Percentiles rank a stretch among this genome's conserved stretches.
Evolutionary conservation across 1,140 invertebrate genomes (phyloP).

Genomic region (Apolygus lucorum): DNA sequence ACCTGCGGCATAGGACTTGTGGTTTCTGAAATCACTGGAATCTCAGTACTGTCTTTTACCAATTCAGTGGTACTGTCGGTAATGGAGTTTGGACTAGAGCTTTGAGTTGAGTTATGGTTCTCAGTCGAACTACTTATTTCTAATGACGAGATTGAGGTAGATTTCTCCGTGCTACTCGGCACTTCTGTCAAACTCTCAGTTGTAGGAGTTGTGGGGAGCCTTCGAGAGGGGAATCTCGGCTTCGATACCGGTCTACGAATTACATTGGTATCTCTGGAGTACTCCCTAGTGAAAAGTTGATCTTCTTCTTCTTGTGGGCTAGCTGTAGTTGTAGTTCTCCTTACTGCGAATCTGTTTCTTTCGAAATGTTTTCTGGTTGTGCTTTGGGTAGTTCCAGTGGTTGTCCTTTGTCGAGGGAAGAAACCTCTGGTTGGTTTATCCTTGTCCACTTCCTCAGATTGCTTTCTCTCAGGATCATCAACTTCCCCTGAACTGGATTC

Average conservation of each 20-base stretch:
- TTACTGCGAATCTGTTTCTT: neutral
- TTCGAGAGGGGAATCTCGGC: conserved; percentile 12
- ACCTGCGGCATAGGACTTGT: too few species aligned
- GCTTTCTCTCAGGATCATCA: neutral
- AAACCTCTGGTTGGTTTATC: neutral
- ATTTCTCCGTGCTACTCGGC: neutral
- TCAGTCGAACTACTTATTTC: conserved; percentile 9
- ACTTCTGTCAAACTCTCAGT: neutral
- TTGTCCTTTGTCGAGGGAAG: neutral
- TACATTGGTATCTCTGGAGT: conserved; percentile 23
- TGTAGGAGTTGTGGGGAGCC: neutral
- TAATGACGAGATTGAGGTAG: neutral
- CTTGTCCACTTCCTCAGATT: neutral
- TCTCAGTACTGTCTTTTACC: neutral
- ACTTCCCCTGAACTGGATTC: conserved; percentile 10
- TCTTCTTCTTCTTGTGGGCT: conserved; percentile 9
- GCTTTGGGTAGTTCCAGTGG: neutral
- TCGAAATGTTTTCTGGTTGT: neutral
- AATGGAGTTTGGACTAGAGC: conserved; percentile 4
- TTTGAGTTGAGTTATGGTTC: neutral
- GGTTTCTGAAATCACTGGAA: too few species aligned
- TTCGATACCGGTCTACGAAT: conserved; percentile 22
- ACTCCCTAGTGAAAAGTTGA: conserved; percentile 19
- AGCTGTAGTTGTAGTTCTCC: neutral
- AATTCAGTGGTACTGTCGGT: neutral